phyloP scores from a whole-genome alignment of 2,888 invertebrate species.

The Chrysomela aeneicollis region DNA sequence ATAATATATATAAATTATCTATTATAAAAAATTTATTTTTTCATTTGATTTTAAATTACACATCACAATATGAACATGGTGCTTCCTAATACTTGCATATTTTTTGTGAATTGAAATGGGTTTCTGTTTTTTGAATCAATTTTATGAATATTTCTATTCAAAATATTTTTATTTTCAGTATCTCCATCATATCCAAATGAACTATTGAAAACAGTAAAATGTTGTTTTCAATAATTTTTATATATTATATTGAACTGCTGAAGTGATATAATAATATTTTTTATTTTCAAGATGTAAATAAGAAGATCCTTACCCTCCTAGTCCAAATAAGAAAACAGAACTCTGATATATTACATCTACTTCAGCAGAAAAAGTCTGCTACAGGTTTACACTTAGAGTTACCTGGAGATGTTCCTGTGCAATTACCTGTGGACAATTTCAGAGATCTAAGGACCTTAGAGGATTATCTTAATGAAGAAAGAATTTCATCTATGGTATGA shows the following conservation, averaged over 20 bases:
- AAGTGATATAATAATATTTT: too few species aligned
- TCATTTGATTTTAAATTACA: too few species aligned
- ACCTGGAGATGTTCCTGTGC: constrained; percentile 4
- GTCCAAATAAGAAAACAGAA: constrained; percentile 5
- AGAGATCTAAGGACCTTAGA: neutral
- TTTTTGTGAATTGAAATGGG: too few species aligned
- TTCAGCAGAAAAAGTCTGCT: constrained; percentile 11
- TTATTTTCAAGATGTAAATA: neutral
- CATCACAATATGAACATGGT: too few species aligned
- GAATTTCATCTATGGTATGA: constrained; percentile 8
- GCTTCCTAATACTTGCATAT: too few species aligned
- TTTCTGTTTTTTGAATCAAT: too few species aligned
- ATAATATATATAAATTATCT: too few species aligned
- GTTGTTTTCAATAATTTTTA: neutral
- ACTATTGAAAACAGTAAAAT: neutral
- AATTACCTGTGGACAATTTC: constrained; percentile 8
- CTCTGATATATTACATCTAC: neutral
- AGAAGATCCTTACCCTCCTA: constrained; percentile 9
- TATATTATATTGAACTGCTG: neutral
- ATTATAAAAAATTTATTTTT: too few species aligned
- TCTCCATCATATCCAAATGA: neutral
- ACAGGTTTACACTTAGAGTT: constrained; percentile 8
- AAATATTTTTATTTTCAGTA: too few species aligned
- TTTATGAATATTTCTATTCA: too few species aligned
- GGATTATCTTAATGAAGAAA: constrained; percentile 6